These are phyloP conservation scores for Dichetophora obliterata DNA, from an alignment of 2,888 invertebrate species.

Conservation along the genomic window DNA sequence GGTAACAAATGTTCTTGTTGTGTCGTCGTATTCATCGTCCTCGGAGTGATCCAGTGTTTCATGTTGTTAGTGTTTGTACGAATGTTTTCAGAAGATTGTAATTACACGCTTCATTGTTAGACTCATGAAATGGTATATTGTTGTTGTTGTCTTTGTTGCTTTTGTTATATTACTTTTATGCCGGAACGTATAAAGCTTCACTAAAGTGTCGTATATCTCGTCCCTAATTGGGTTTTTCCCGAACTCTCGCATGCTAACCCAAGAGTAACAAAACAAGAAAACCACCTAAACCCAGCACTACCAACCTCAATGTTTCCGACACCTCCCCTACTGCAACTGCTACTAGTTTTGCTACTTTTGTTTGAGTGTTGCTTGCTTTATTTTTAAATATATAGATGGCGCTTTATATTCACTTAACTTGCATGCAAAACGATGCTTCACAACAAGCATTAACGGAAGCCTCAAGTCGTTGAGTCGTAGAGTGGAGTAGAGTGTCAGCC, in stretches of 20 bases:
- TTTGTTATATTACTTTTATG: slow-evolving; percentile 36
- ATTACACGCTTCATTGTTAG: slow-evolving; percentile 70
- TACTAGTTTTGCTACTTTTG: slow-evolving; percentile 21
- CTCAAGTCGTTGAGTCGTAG: background rate
- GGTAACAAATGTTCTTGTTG: slow-evolving; percentile 46
- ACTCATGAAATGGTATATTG: slow-evolving; percentile 50
- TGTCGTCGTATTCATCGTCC: slow-evolving; percentile 22
- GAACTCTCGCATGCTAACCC: slow-evolving; percentile 42
- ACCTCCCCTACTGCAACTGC: slow-evolving; percentile 47
- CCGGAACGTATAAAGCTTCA: slow-evolving; percentile 51
- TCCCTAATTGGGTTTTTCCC: slow-evolving; percentile 63
- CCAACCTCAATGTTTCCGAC: slow-evolving; percentile 40
- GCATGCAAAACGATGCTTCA: slow-evolving; percentile 60
- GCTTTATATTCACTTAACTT: slow-evolving; percentile 61
- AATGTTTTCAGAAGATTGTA: slow-evolving; percentile 63
- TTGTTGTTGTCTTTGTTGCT: slow-evolving; percentile 40
- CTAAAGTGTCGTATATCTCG: slow-evolving; percentile 63
- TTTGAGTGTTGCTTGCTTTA: slow-evolving; percentile 33
- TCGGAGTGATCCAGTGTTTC: background rate
- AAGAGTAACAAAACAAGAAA: background rate
- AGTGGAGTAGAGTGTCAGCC: background rate
- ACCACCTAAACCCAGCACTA: background rate
- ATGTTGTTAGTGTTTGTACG: slow-evolving; percentile 14
- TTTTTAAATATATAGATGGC: slow-evolving; percentile 30
- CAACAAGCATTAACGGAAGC: slow-evolving; percentile 31